Percentiles rank a stretch among this genome's conserved stretches.
phyloP scores from a whole-genome alignment of 2,113 vertebrate species.

The Gracilinanus agilis region DNA sequence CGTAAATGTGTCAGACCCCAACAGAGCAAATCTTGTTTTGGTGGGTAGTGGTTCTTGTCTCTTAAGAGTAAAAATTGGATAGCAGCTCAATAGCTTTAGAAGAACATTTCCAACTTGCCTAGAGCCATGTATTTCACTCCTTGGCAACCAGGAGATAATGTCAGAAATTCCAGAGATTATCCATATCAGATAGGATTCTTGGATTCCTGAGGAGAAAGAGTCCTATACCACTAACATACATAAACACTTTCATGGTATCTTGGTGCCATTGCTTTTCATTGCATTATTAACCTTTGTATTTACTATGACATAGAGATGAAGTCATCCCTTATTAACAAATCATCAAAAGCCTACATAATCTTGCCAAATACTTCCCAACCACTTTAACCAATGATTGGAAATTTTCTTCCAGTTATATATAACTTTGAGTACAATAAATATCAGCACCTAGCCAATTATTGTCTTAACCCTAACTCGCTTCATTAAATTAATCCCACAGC shows the following conservation, averaged over 20 bases:
- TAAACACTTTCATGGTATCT: constrained; percentile 58
- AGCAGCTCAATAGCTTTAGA: constrained; percentile 14
- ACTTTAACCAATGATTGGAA: constrained; percentile 67
- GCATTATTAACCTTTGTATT: constrained; percentile 69
- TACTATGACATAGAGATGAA: constrained; percentile 69
- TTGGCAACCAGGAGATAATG: constrained; percentile 60
- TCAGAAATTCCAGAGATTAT: constrained; percentile 81
- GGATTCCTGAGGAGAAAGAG: constrained; percentile 53
- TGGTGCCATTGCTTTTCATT: constrained; percentile 68
- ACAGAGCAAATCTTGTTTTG: constrained; percentile 51
- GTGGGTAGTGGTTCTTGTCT: constrained; percentile 56
- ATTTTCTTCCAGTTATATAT: constrained; percentile 53
- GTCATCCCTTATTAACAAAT: constrained; percentile 57
- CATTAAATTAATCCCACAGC: constrained; percentile 76
- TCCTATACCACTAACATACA: constrained; percentile 72
- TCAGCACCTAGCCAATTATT: constrained; percentile 67
- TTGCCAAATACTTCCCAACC: constrained; percentile 65
- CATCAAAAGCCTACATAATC: constrained; percentile 70
- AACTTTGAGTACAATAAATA: constrained; percentile 24
- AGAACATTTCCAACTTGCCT: constrained; percentile 49
- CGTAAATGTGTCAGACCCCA: constrained; percentile 61
- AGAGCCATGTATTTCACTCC: constrained; percentile 71
- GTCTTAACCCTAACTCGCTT: constrained; percentile 63
- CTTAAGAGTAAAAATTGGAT: constrained; percentile 54
- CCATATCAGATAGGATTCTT: constrained; percentile 69